phyloP scores from a whole-genome alignment of 1,140 invertebrate species.

The Ptiloglossa arizonensis region DNA sequence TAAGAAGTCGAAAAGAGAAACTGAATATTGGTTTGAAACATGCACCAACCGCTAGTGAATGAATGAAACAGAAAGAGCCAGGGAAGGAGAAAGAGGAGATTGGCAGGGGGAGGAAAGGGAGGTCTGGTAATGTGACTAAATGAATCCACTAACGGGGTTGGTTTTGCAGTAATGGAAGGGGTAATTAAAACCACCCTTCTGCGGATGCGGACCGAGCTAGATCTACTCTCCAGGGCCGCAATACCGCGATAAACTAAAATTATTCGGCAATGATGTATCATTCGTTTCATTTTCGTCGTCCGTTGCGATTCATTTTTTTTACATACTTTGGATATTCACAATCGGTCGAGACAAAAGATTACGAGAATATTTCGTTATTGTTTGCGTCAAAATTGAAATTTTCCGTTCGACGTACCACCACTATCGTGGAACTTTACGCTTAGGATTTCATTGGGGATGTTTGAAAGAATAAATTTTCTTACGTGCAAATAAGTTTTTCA shows the following conservation, averaged over 20 bases:
- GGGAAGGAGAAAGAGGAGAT: conserved; percentile 11
- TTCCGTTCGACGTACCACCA: neutral
- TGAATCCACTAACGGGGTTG: conserved; percentile 75
- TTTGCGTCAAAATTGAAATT: neutral
- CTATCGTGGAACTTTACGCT: neutral
- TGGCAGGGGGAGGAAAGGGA: conserved; percentile 29
- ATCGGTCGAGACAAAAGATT: neutral
- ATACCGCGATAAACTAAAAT: conserved; percentile 44
- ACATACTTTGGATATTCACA: neutral
- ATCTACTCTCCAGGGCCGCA: conserved; percentile 54
- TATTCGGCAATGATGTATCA: conserved; percentile 18
- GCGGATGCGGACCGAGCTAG: conserved; percentile 61
- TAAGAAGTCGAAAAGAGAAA: conserved; percentile 44
- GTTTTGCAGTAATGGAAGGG: conserved; percentile 70
- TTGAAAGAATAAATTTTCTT: too few species aligned
- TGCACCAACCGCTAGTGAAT: conserved; percentile 33
- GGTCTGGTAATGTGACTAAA: conserved; percentile 70
- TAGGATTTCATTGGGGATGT: neutral
- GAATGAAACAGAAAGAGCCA: conserved; percentile 45
- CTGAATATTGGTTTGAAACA: conserved; percentile 43
- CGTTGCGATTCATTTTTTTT: neutral
- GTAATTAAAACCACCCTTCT: conserved; percentile 74
- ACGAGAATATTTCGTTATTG: neutral
- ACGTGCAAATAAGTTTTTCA: too few species aligned
- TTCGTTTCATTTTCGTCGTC: neutral